These are phyloP conservation scores for Macrosiphum euphorbiae DNA, from an alignment of 2,888 invertebrate species.

Conservation along the genomic window DNA sequence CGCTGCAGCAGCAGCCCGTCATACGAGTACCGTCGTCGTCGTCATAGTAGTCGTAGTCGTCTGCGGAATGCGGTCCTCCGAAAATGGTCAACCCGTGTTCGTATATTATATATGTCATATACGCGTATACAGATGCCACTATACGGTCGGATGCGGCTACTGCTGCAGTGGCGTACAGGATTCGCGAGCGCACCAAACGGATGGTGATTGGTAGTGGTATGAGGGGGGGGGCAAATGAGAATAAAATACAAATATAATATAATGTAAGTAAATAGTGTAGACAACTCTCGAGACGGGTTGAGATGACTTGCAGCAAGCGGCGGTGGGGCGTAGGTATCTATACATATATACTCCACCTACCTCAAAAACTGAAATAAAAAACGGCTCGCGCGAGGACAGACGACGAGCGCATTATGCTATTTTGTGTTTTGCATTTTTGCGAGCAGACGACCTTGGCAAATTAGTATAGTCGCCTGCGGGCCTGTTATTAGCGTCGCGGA, in stretches of 20 bases:
- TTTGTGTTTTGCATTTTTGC: conserved; percentile 48
- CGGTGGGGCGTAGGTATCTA: neutral
- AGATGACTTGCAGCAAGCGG: neutral
- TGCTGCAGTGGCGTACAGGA: neutral
- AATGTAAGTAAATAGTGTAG: neutral
- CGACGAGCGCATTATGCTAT: neutral
- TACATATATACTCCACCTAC: neutral
- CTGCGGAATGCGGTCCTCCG: conserved; percentile 64
- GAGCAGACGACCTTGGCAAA: conserved; percentile 41
- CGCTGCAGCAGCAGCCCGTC: neutral
- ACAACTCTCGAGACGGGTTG: neutral
- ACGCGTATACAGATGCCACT: neutral
- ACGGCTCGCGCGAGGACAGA: neutral
- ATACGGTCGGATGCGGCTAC: neutral
- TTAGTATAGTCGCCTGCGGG: conserved; percentile 20
- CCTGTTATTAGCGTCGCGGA: conserved; percentile 15
- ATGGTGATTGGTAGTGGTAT: neutral
- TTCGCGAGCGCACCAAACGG: neutral
- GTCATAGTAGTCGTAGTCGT: conserved; percentile 8
- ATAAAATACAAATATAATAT: neutral
- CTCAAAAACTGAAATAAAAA: neutral
- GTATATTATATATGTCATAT: neutral
- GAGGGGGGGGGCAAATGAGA: neutral
- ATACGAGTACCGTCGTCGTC: neutral
- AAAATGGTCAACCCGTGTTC: conserved; percentile 58